phyloP scores from a whole-genome alignment of 2,113 vertebrate genomes.

The Pseudolaguvia tuberculata region DNA sequence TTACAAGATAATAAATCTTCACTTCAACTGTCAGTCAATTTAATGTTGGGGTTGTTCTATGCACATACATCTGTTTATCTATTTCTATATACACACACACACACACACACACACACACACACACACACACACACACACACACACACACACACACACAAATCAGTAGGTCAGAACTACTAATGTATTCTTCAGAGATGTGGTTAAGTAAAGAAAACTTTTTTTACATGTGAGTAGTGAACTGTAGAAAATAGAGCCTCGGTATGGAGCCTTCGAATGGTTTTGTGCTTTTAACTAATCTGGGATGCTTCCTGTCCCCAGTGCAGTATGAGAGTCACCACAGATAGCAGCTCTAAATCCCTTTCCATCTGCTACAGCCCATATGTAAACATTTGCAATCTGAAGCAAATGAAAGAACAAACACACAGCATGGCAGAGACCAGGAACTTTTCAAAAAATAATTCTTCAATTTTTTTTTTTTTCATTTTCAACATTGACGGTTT shows the following conservation, averaged over 20 bases:
- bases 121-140: too few relatives aligned
- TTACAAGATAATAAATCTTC: too few relatives aligned
- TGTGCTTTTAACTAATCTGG: slow-evolving; percentile 28
- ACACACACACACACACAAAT: too few relatives aligned
- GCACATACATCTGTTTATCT: too few relatives aligned
- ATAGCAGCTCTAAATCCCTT: slow-evolving; percentile 21
- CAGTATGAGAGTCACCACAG: slow-evolving; percentile 1
- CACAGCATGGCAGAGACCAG: slow-evolving; percentile 12
- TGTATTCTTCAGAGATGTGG: slow-evolving; percentile 11
- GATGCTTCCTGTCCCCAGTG: slow-evolving; percentile 14
- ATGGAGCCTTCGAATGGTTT: slow-evolving; percentile 23
- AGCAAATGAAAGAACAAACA: not conserved
- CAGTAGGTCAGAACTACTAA: not conserved
- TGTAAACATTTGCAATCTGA: not conserved
- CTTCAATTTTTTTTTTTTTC: not conserved
- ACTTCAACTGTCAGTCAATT: too few relatives aligned
- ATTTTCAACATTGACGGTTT: not conserved
- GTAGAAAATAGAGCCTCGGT: slow-evolving; percentile 18
- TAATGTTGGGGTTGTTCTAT: too few relatives aligned
- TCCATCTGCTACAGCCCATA: slow-evolving; percentile 36
- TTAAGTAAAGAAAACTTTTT: slow-evolving; percentile 18
- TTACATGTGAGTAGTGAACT: not conserved
- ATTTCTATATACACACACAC: too few relatives aligned
- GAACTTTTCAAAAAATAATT: not conserved
- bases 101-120: too few relatives aligned